phyloP scores from a whole-genome alignment of 2,113 vertebrate species.

The Lamprologus lemairii region DNA sequence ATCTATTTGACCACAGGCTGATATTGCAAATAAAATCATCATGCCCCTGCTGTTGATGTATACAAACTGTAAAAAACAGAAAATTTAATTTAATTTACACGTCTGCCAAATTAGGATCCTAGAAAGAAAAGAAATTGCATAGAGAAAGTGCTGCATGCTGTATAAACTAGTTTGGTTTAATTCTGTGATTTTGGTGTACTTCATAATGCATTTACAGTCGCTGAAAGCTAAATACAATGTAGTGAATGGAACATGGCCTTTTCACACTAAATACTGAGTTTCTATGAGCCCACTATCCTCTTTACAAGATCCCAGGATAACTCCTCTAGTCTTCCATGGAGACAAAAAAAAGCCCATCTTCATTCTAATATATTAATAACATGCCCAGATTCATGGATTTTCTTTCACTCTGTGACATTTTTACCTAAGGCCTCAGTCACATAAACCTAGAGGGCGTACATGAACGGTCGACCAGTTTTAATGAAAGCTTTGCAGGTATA shows the following conservation, averaged over 20 bases:
- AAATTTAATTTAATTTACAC: rapidly evolving
- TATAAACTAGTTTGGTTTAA: neutral
- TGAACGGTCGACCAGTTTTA: neutral
- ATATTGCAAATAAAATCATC: neutral
- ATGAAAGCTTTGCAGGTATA: neutral
- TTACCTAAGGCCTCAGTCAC: neutral
- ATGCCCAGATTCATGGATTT: neutral
- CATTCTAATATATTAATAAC: neutral
- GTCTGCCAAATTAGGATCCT: neutral
- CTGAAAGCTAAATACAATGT: neutral
- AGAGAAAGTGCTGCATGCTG: neutral
- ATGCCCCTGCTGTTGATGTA: neutral
- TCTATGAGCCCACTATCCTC: neutral
- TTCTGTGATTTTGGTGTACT: neutral
- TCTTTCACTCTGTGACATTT: neutral
- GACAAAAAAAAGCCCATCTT: neutral
- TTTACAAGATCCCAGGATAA: neutral
- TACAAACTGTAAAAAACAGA: neutral
- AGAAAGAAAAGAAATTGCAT: neutral
- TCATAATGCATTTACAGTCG: rapidly evolving
- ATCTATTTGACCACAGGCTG: neutral
- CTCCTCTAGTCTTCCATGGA: neutral
- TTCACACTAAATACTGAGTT: neutral
- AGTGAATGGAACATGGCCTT: neutral
- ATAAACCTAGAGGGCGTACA: neutral